A percentile compares a stretch with the other conserved stretches of the same genome.
Conservation (phyloP, 2,797 vertebrate genomes). For the Typhlichthys subterraneus region DNA sequence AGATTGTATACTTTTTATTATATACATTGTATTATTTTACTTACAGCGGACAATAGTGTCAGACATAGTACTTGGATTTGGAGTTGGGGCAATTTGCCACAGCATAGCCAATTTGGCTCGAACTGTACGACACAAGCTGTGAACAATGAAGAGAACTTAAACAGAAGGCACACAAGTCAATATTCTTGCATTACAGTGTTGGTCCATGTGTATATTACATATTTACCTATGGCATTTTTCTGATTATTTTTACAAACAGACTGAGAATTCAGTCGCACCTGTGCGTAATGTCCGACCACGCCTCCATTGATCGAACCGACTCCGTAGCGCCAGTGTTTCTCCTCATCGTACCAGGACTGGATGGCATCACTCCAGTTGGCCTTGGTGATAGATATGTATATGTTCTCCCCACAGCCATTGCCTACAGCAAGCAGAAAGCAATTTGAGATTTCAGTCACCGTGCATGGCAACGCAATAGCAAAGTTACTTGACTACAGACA, state of each 20-base stretch:
- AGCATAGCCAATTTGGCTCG: slow-evolving; percentile 62
- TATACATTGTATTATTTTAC: slow-evolving; percentile 9
- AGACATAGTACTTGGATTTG: slow-evolving; percentile 62
- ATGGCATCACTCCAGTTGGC: slow-evolving; percentile 66
- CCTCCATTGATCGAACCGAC: slow-evolving; percentile 55
- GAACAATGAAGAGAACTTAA: neutral
- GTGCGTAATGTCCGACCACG: slow-evolving; percentile 57
- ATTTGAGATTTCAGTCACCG: neutral
- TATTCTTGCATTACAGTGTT: too few relatives aligned
- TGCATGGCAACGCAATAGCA: neutral
- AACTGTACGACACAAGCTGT: slow-evolving; percentile 63
- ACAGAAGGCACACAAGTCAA: too few relatives aligned
- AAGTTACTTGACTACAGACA: neutral
- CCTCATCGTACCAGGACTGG: slow-evolving; percentile 77
- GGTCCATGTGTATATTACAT: too few relatives aligned
- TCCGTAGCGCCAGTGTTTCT: slow-evolving; percentile 73
- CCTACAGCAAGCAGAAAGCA: slow-evolving; percentile 46
- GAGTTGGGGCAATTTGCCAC: slow-evolving; percentile 56
- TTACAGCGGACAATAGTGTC: slow-evolving; percentile 81
- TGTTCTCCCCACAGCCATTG: slow-evolving; percentile 80
- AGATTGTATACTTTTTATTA: too few relatives aligned
- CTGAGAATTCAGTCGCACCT: slow-evolving; percentile 37
- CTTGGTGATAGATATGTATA: slow-evolving; percentile 72
- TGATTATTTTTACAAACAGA: neutral
- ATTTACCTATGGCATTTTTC: too few relatives aligned